Evolutionary conservation across 2,797 vertebrate species (phyloP), one percentile per base, ranked within the genome.

Genomic region (Acridotheres tristis): DNA sequence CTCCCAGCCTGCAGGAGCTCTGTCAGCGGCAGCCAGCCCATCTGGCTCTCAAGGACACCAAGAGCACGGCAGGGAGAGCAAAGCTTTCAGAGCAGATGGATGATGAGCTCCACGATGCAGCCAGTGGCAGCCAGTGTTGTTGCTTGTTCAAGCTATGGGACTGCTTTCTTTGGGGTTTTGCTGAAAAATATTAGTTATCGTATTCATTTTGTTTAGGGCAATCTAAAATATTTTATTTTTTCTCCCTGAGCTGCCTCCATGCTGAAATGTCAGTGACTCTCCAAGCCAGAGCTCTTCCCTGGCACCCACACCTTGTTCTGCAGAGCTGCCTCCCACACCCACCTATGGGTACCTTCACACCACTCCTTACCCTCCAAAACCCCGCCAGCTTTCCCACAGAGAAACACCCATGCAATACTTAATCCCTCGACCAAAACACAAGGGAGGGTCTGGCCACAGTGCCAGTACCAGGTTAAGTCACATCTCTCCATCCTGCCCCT

Each of bases 41-140:
- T 73, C 89, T 93, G 82, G 59, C 58, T 69, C 87, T 68, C 87
- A 73, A 89, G 89, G 89, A 89, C 89, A 88, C 62, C 62, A 22
- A 62, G 77, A 72, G 51, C 30, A 19, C 0, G 2, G 42, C 23
- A 63, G 29, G 48, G 51, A 66, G 25, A 58, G 38, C 0, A 0
- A 59, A 84, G 45, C 32, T 88, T 63, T 67, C 48, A 3, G 48
- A 63, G 50, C 11, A 21, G 79, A 55, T 9, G 22, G 62, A 62
- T 7, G 16, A 50, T 5, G 47, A 87, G 63, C 54, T 78, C 54
- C 48, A 40, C 0, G 0, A 25, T 5, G 48, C 66, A 59, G 80
- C 57, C 59, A 59, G 81, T 18, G 32, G 32, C 2, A 5, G 43
- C 32, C 53, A 26, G 63, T 2, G 4, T 11, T 4, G 32, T 54